Evolutionary conservation across 2,888 invertebrate species (phyloP).

Genomic region (Lacanobia oleracea): DNA sequence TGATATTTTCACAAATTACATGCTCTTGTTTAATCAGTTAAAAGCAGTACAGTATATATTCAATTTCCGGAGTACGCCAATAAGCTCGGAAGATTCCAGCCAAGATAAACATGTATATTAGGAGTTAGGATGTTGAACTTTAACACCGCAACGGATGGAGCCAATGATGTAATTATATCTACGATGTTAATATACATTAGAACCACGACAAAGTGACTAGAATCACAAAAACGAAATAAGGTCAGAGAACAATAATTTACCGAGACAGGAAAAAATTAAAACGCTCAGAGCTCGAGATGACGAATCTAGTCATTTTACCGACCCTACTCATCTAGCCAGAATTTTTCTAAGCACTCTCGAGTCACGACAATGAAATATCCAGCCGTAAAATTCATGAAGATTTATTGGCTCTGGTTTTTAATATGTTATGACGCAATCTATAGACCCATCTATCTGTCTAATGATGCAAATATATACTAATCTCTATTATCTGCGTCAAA

Average conservation of each 20-base stretch:
- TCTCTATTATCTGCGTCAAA: conserved; percentile 39
- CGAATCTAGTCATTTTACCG: conserved; percentile 24
- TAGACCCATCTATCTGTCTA: conserved; percentile 26
- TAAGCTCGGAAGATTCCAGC: conserved; percentile 27
- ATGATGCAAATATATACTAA: conserved; percentile 20
- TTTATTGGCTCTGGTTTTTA: conserved; percentile 41
- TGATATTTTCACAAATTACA: conserved; percentile 2
- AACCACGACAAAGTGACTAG: conserved; percentile 4
- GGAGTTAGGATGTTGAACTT: conserved; percentile 25
- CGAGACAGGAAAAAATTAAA: conserved; percentile 7
- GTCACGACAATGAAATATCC: conserved; percentile 31
- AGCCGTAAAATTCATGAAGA: conserved; percentile 37
- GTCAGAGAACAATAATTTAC: conserved; percentile 25
- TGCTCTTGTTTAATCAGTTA: conserved; percentile 20
- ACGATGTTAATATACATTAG: background rate
- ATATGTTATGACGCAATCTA: conserved; percentile 36
- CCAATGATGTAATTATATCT: conserved; percentile 21
- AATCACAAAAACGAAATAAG: conserved; percentile 33
- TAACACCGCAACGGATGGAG: conserved; percentile 1
- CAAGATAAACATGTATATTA: conserved; percentile 44
- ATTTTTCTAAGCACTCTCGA: conserved; percentile 34
- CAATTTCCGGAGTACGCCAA: conserved; percentile 36
- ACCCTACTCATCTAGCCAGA: conserved; percentile 23
- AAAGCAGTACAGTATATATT: conserved; percentile 9
- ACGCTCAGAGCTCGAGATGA: conserved; percentile 16